Percentiles rank a stretch among this genome's conserved stretches.
phyloP scores from a whole-genome alignment of 2,888 invertebrate species.

The Sminthurinus aureus region DNA sequence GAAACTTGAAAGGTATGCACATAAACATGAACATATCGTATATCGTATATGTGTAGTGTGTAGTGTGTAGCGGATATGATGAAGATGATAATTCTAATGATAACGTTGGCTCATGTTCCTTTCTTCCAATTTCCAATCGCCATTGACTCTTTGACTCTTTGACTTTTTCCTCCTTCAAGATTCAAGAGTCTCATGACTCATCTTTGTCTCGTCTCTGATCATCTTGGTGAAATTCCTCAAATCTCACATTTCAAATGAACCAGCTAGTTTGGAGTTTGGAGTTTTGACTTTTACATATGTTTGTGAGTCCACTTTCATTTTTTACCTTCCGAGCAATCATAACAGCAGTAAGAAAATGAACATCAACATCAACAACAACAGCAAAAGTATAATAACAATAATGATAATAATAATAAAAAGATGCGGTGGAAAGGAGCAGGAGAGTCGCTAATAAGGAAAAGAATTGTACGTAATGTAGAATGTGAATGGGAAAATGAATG shows the following conservation, averaged over 20 bases:
- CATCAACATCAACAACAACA: neutral
- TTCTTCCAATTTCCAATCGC: neutral
- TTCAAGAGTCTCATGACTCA: neutral
- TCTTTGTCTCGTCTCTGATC: neutral
- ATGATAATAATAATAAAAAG: neutral
- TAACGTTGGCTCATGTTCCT: neutral
- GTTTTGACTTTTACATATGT: no score
- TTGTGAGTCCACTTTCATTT: neutral
- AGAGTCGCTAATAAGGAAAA: neutral
- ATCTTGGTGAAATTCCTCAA: constrained; percentile 1
- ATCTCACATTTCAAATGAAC: neutral
- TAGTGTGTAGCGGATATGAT: no score
- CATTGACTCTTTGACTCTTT: neutral
- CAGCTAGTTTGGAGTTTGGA: no score
- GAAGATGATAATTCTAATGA: no score
- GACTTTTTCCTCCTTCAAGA: neutral
- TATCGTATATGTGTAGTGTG: no score
- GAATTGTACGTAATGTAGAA: neutral
- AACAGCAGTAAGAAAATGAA: neutral
- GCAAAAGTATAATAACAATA: neutral
- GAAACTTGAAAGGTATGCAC: neutral
- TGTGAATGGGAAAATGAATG: neutral
- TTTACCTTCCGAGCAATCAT: neutral
- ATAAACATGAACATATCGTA: no score
- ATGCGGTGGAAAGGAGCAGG: neutral